These are phyloP conservation scores for Rafetus swinhoei DNA, from an alignment of 2,113 vertebrate species.

Conservation along the genomic window DNA sequence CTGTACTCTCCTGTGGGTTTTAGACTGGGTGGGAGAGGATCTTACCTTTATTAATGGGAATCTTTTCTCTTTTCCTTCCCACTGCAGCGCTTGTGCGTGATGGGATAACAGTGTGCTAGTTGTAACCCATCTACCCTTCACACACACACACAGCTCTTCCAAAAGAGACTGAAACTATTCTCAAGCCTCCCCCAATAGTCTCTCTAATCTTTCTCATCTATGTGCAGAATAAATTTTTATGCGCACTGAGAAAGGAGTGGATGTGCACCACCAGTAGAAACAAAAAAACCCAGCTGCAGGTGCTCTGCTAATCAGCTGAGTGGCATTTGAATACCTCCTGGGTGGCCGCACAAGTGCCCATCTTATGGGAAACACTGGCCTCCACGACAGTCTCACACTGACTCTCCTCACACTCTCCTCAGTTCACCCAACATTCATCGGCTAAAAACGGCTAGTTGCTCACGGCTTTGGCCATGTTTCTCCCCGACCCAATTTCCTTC, in stretches of 20 bases:
- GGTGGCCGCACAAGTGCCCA: no score
- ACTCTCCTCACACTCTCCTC: background rate
- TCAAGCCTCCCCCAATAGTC: background rate
- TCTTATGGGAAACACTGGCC: background rate
- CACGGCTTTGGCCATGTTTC: background rate
- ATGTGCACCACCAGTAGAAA: no score
- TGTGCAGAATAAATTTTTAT: no score
- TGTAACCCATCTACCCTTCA: background rate
- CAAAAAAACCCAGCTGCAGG: no score
- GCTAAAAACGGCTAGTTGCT: background rate
- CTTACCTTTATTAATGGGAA: background rate
- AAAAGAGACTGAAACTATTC: background rate
- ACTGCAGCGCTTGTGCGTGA: background rate
- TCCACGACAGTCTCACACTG: background rate
- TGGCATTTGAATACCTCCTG: no score
- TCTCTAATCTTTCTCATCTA: no score
- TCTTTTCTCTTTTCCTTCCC: background rate
- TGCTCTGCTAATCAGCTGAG: no score
- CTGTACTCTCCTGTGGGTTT: background rate
- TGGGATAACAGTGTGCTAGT: background rate
- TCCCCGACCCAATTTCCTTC: background rate
- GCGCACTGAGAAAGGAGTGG: no score
- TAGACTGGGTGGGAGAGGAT: rapidly evolving
- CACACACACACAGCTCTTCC: background rate
- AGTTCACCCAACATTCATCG: background rate